Evolutionary conservation across 2,888 invertebrate genomes (phyloP), one percentile per base, ranked within the genome.

Genomic region (Schizotus pectinicornis): DNA sequence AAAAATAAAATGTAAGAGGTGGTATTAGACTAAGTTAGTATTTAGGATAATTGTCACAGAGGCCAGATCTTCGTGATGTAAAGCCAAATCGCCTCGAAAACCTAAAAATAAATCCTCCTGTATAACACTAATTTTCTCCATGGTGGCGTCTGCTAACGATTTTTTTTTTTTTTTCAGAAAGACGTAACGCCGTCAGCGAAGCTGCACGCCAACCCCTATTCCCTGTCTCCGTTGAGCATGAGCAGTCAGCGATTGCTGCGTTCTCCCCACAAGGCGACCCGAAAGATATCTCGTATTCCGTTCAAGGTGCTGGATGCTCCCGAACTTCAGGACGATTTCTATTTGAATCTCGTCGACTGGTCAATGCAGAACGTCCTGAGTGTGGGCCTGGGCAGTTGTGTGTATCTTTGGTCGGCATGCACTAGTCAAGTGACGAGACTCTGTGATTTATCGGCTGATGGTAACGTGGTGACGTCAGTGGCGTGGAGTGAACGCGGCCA

Each of bases 401-500:
- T 99, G 0, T 99, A 99, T 79, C 82, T 99, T 59, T 99, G 99
- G 99, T 98, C 96, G 72, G 99, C 99, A 7, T 96, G 95, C 77
- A 99, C 98, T 61, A 97, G 97, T 79, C 97, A 98, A 86, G 95
- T 98, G 64, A 96, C 96, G 22, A 86, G 97, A 74, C 82, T 99
- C 34, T 99, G 99, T 82, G 98, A 99, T 81, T 83, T 99, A 58
- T 92, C 94, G 6, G 87, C 89, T 35, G 96, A 97, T 78, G 91
- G 91, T 31, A 98, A 98, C 79, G 91, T 94, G 6, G 98, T 99
- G 33, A 98, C 98, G 3, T 98, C 98, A 1, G 98, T 99, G 13
- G 95, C 98, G 45, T 99, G 99, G 99, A 95, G 96, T 76, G 98
- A 98, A 77, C 86, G 98, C 67, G 98, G 98, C 8, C 94, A 96